Conservation (phyloP, 1,140 invertebrate genomes). For the Heliconius congener region DNA sequence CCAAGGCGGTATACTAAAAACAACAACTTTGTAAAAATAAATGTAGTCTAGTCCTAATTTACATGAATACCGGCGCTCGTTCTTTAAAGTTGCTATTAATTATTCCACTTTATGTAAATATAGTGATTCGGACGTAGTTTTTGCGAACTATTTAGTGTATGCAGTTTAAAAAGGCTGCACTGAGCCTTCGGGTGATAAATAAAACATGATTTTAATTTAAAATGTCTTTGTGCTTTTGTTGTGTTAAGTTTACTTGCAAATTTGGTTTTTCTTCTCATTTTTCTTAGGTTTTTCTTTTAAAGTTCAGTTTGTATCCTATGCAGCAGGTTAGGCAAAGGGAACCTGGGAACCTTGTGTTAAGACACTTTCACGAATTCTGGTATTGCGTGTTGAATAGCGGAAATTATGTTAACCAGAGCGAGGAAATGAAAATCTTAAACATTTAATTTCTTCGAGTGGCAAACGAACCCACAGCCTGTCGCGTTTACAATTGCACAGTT, state of each 20-base stretch:
- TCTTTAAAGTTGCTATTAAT: slow-evolving; percentile 76
- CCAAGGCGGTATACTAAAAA: slow-evolving; percentile 14
- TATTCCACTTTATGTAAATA: slow-evolving; percentile 78
- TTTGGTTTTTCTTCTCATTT: neutral
- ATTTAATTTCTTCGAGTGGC: no score
- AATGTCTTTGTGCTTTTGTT: neutral
- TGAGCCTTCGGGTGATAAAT: slow-evolving; percentile 14
- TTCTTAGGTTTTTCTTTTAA: neutral
- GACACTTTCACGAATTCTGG: no score
- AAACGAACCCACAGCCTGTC: no score
- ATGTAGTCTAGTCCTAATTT: slow-evolving; percentile 55
- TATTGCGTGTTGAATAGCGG: no score
- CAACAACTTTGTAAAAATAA: slow-evolving; percentile 26
- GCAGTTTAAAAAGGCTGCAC: slow-evolving; percentile 8
- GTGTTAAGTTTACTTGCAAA: neutral
- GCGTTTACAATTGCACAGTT: no score
- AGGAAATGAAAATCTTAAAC: no score
- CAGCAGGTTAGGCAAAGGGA: no score
- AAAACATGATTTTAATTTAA: slow-evolving; percentile 23
- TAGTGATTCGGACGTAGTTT: slow-evolving; percentile 51
- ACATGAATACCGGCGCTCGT: slow-evolving; percentile 68
- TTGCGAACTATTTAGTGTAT: slow-evolving; percentile 27
- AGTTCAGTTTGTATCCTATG: neutral
- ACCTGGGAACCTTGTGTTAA: no score
- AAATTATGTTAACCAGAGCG: no score